Evolutionary conservation across 30 jellyfish, hydroid and myxozoan genomes (phyloP), one percentile per base, ranked within the genome.

Genomic region (Aurelia aurita): DNA sequence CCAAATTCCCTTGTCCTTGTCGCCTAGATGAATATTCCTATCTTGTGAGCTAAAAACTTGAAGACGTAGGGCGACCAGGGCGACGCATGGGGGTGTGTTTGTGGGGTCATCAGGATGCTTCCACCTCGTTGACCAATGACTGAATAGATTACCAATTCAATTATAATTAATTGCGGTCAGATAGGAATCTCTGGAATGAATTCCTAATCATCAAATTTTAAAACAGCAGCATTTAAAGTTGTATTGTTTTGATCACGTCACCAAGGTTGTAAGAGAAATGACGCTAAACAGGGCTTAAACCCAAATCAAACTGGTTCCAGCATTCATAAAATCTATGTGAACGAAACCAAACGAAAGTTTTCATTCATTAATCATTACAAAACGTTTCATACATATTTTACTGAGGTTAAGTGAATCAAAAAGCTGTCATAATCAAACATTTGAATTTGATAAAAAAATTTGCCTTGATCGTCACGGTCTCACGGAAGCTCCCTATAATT

Each of bases 191-290:
- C 73, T 22, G 39, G 73, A 61, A 61, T 61, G 73, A 61, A 61
- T 61, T 43, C 73, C 73, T 22, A 61, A 61, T 61, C 73, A 61
- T 61, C 47, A 61, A 61, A 61, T 22, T 61, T 61, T 61, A 61
- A 61, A 61, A 21, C 73, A 61, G 10, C 73, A n/a, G 51, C 73
- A 61, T 39, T 39, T 39, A 61, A 61, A 12, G n/a, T 61, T 61
- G 47, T 14, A 61, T 61, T 61, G 53, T 22, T 61, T 61, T 14
- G 73, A 61, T 61, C 39, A 43, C 39, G 73, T 61, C 39, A 61
- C 73, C 47, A 22, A 61, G 73, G 39, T 22, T 61, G 73, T 61
- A 61, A 22, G 53, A 43, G 39, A 61, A 61, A 61, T 43, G 39
- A 61, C 73, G 73, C 73, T 61, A 10, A n/a, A n/a, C n/a, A n/a